Conservation (phyloP, 2,888 invertebrate species). For the Fragum fragum region DNA sequence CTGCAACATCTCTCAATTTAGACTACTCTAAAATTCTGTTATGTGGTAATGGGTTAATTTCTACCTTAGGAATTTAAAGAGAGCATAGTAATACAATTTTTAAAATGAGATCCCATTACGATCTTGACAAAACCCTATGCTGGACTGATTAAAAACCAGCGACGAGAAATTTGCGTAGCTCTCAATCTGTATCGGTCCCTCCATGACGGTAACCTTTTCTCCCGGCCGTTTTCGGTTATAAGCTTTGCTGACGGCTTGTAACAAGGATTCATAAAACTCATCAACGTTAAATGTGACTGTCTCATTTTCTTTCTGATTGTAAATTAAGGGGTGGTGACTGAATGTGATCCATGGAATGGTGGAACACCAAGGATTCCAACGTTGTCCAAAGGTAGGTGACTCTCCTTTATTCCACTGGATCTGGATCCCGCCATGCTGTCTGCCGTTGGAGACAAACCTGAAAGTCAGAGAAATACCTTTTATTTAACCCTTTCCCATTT, state of each 20-base stretch:
- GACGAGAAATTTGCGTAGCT: conserved; percentile 94
- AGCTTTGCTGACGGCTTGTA: conserved; percentile 76
- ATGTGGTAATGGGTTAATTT: too few relatives aligned
- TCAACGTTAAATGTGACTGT: conserved; percentile 86
- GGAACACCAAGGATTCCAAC: conserved; percentile 95
- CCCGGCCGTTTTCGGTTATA: conserved; percentile 77
- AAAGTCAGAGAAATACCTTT: too few relatives aligned
- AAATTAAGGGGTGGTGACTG: conserved; percentile 91
- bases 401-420: conserved; percentile 93
- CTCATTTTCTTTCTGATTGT: conserved; percentile 85
- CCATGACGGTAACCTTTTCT: conserved; percentile 78
- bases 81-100: background rate
- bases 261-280: conserved; percentile 86
- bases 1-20: too few relatives aligned
- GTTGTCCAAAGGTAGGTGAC: conserved; percentile 89
- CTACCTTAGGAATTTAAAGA: background rate
- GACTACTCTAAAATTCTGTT: too few relatives aligned
- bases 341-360: conserved; percentile 93
- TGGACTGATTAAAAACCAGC: conserved; percentile 92
- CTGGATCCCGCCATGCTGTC: conserved; percentile 91
- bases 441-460: conserved; percentile 88
- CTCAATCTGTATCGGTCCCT: conserved; percentile 90
- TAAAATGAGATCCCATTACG: conserved; percentile 92
- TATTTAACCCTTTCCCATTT: too few relatives aligned
- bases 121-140: conserved; percentile 95